Evolutionary conservation across 2,888 invertebrate species (phyloP).

Genomic region (Penaeus monodon): DNA sequence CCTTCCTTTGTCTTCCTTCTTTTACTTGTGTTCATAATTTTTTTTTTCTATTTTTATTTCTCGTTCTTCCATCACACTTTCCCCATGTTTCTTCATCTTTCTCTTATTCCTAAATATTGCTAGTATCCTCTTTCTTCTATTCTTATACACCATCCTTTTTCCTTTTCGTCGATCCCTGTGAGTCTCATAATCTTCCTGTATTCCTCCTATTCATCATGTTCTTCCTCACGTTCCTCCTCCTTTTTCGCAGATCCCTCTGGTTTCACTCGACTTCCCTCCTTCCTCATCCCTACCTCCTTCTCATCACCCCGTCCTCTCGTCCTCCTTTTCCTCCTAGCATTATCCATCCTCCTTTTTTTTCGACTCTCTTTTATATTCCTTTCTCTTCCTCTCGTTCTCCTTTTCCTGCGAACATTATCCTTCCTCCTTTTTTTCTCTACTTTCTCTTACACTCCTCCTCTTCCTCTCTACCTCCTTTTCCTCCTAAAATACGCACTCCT

Average conservation of each 20-base stretch:
- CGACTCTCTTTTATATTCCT: background rate
- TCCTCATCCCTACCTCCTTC: background rate
- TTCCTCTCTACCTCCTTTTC: background rate
- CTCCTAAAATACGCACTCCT: background rate
- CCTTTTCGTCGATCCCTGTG: background rate
- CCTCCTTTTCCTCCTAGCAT: background rate
- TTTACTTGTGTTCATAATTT: too few species aligned
- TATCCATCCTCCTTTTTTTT: too few species aligned
- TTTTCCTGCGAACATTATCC: too few species aligned
- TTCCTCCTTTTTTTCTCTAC: background rate
- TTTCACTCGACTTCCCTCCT: background rate
- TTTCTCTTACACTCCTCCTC: background rate
- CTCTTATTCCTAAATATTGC: background rate
- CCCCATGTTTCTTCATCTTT: background rate
- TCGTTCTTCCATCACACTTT: too few species aligned
- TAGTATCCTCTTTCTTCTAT: background rate
- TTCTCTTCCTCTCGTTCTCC: background rate
- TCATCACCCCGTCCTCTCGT: slow-evolving; percentile 2
- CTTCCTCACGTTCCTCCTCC: background rate
- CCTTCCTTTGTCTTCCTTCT: too few species aligned
- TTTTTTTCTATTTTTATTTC: too few species aligned
- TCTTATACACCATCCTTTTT: background rate
- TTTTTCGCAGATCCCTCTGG: background rate
- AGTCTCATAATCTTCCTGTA: background rate
- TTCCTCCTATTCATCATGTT: background rate